A percentile compares a stretch with the other conserved stretches of the same genome.
Evolutionary conservation across 2,797 vertebrate species (phyloP).

Genomic region (Onychomys leucogaster): DNA sequence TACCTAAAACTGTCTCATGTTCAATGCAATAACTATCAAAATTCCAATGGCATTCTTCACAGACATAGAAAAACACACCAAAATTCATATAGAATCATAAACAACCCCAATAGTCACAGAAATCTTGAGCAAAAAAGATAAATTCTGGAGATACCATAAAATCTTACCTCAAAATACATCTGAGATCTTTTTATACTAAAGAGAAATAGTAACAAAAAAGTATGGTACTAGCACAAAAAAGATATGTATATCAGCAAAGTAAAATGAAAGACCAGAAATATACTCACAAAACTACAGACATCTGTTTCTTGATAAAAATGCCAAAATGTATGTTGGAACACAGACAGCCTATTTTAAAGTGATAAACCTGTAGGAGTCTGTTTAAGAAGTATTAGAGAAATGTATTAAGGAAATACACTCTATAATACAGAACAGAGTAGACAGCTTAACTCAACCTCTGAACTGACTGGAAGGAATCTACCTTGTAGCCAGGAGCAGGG

Average conservation of each 20-base stretch:
- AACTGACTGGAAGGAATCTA: too few relatives aligned
- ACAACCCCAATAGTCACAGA: neutral
- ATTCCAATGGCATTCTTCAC: neutral
- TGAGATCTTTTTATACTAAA: neutral
- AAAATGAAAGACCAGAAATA: neutral
- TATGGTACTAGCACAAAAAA: neutral
- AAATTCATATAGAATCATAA: neutral
- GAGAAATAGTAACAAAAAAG: neutral
- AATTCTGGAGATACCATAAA: neutral
- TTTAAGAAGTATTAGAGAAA: too few relatives aligned
- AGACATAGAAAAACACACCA: neutral
- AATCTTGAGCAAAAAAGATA: neutral
- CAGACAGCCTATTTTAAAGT: neutral
- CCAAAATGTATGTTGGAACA: neutral
- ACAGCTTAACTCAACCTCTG: too few relatives aligned
- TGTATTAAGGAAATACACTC: too few relatives aligned
- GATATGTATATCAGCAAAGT: neutral
- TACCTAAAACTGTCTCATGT: neutral
- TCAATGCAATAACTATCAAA: neutral
- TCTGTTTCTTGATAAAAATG: neutral
- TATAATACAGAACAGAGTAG: too few relatives aligned
- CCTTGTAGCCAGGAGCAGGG: too few relatives aligned
- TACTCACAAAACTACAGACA: neutral
- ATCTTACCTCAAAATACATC: neutral
- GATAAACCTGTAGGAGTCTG: too few relatives aligned